Percentiles rank a stretch among this genome's conserved stretches.
phyloP scores from a whole-genome alignment of 2,888 invertebrate genomes.

The Dryadula phaetusa region DNA sequence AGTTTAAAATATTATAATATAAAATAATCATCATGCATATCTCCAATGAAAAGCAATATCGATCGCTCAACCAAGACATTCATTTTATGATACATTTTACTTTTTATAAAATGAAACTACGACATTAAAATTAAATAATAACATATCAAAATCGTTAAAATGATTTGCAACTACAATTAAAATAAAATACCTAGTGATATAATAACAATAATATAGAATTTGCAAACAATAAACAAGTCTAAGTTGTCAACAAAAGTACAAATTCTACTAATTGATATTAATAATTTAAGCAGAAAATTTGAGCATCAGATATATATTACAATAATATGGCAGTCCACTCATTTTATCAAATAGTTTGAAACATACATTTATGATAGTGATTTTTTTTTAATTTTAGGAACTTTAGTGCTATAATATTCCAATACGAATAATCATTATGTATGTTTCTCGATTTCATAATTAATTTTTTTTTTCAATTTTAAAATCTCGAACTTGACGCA shows the following conservation, averaged over 20 bases:
- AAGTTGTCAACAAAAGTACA: slow-evolving; percentile 55
- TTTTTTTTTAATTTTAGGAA: background rate
- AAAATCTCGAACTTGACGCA: background rate
- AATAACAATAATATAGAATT: slow-evolving; percentile 59
- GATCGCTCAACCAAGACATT: slow-evolving; percentile 52
- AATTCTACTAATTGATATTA: slow-evolving; percentile 63
- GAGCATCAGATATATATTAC: slow-evolving; percentile 75
- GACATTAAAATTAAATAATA: slow-evolving; percentile 49
- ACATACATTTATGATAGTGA: background rate
- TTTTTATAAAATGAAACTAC: slow-evolving; percentile 60
- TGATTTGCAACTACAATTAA: slow-evolving; percentile 62
- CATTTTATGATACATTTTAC: slow-evolving; percentile 49
- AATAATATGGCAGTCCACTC: slow-evolving; percentile 59
- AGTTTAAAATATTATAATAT: slow-evolving; percentile 32
- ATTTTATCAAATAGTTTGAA: slow-evolving; percentile 67
- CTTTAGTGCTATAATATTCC: background rate
- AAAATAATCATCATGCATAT: slow-evolving; percentile 57
- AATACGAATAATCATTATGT: background rate
- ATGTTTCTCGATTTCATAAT: slow-evolving; percentile 3
- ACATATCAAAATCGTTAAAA: slow-evolving; percentile 45
- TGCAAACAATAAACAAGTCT: slow-evolving; percentile 67
- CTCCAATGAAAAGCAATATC: slow-evolving; percentile 57
- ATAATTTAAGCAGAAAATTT: slow-evolving; percentile 72
- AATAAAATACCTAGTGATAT: slow-evolving; percentile 60
- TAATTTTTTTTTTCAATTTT: background rate